Evolutionary conservation across 1,140 invertebrate genomes (phyloP).

Genomic region (Galendromus occidentalis): DNA sequence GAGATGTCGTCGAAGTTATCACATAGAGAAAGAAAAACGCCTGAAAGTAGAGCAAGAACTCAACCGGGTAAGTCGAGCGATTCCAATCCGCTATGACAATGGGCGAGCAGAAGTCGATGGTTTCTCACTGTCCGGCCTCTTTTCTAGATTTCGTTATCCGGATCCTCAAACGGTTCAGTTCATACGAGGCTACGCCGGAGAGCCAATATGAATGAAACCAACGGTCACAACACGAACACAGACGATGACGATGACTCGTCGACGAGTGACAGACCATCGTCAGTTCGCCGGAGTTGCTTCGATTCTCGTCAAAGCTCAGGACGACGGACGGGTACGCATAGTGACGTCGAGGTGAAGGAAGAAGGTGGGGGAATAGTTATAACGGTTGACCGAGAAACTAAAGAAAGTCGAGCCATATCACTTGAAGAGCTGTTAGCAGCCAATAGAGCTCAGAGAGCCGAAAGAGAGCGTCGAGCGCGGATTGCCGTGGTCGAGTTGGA

Average conservation of each 20-base stretch:
- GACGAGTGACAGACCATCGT: neutral
- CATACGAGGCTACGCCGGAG: neutral
- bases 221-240: neutral
- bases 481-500: neutral
- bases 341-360: too few relatives aligned
- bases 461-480: neutral
- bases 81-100: neutral
- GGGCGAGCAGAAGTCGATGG: neutral
- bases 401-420: neutral
- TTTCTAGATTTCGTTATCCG: neutral
- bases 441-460: neutral
- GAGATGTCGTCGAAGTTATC: neutral
- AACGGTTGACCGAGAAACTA: neutral
- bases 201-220: neutral
- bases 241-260: slow-evolving; percentile 3
- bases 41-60: neutral
- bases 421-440: neutral
- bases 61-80: neutral
- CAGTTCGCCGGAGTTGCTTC: neutral
- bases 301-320: slow-evolving; percentile 3
- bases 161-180: neutral
- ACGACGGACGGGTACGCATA: neutral
- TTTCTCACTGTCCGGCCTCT: neutral
- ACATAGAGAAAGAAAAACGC: neutral
- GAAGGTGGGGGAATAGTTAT: neutral